Conservation (phyloP, 2,888 invertebrate genomes). For the Dasypogon diadema region DNA sequence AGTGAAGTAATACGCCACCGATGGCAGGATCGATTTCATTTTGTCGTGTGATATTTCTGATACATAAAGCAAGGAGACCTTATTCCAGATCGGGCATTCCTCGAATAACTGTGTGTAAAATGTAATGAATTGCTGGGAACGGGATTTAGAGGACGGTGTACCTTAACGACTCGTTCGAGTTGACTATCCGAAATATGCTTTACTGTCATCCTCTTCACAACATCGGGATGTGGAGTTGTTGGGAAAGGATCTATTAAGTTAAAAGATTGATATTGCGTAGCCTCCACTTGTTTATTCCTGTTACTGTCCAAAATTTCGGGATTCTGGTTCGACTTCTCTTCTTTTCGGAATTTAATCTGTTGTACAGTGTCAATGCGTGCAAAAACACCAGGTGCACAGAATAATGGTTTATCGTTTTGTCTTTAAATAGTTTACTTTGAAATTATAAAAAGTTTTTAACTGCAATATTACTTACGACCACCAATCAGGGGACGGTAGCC, state of each 20-base stretch:
- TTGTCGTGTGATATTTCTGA: slow-evolving; percentile 74
- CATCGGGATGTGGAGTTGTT: slow-evolving; percentile 72
- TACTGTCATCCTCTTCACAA: slow-evolving; percentile 71
- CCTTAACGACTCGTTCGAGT: slow-evolving; percentile 70
- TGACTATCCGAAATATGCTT: slow-evolving; percentile 69
- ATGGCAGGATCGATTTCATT: slow-evolving; percentile 83
- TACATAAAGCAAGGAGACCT: slow-evolving; percentile 77
- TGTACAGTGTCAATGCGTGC: slow-evolving; percentile 79
- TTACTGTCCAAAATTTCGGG: slow-evolving; percentile 70
- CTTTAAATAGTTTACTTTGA: slow-evolving; percentile 56
- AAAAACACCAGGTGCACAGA: slow-evolving; percentile 83
- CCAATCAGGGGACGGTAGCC: slow-evolving; percentile 72
- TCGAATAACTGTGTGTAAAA: slow-evolving; percentile 76
- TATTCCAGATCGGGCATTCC: slow-evolving; percentile 91
- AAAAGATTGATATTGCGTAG: slow-evolving; percentile 75
- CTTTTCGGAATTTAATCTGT: slow-evolving; percentile 63
- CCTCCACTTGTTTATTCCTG: slow-evolving; percentile 71
- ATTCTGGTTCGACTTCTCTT: slow-evolving; percentile 66
- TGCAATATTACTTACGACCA: slow-evolving; percentile 68
- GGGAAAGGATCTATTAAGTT: slow-evolving; percentile 75
- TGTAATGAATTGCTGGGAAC: neutral
- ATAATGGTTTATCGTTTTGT: slow-evolving; percentile 70
- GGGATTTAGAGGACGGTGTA: slow-evolving; percentile 7
- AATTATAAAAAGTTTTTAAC: slow-evolving; percentile 32
- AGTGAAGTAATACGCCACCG: slow-evolving; percentile 85